phyloP scores from a whole-genome alignment of 2,113 vertebrate genomes.

The Tonatia bakeri region DNA sequence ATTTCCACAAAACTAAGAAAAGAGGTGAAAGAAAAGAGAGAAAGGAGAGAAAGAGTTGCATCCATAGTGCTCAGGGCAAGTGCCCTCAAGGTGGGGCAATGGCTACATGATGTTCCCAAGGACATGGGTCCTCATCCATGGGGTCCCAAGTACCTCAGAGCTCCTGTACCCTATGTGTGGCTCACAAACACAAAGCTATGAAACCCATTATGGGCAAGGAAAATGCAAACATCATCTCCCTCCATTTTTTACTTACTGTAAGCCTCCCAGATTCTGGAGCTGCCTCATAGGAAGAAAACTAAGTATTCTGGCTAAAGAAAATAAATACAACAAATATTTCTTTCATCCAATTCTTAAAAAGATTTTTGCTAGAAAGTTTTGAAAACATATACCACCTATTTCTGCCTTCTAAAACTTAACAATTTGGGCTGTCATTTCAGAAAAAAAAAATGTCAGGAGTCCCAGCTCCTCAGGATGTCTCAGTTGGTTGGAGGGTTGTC shows the following conservation, averaged over 20 bases:
- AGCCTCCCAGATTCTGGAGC: neutral
- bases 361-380: neutral
- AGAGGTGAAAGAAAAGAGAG: neutral
- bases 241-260: neutral
- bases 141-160: too few species aligned
- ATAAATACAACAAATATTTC: neutral
- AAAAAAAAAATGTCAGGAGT: neutral
- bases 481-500: too few species aligned
- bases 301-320: neutral
- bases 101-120: accelerated
- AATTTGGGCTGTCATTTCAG: neutral
- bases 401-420: neutral
- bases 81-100: accelerated
- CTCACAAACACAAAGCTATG: neutral
- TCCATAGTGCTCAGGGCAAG: neutral
- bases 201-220: neutral
- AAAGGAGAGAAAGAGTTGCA: neutral
- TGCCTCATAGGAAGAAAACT: neutral
- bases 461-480: neutral
- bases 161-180: neutral
- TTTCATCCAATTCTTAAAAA: neutral
- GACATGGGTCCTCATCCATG: accelerated
- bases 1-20: neutral
- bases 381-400: neutral
- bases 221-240: neutral